These are phyloP conservation scores for Drosophila mettleri DNA, from an alignment of 2,888 invertebrate species.

Conservation along the genomic window DNA sequence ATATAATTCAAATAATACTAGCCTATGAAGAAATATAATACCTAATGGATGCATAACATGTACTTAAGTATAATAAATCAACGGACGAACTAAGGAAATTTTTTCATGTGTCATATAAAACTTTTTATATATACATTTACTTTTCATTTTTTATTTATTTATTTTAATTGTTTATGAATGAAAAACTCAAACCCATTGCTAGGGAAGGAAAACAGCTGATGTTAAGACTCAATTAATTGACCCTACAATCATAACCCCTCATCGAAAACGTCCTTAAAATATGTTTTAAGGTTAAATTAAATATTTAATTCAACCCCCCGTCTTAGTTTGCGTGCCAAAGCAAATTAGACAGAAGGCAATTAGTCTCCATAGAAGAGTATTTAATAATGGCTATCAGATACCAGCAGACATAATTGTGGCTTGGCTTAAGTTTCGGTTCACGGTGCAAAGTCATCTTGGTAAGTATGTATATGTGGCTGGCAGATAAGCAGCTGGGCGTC, in stretches of 20 bases:
- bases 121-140: too few relatives aligned
- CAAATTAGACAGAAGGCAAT: constrained; percentile 29
- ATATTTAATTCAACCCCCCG: constrained; percentile 4
- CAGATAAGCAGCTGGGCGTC: constrained; percentile 21
- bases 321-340: constrained; percentile 25
- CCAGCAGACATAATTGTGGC: constrained; percentile 23
- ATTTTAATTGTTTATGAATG: background rate
- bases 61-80: too few relatives aligned
- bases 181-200: too few relatives aligned
- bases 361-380: constrained; percentile 17
- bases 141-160: too few relatives aligned
- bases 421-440: constrained; percentile 4
- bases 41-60: too few relatives aligned
- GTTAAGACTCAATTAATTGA: background rate
- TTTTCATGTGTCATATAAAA: too few relatives aligned
- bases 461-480: constrained; percentile 1
- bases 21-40: too few relatives aligned
- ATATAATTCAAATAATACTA: too few relatives aligned
- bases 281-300: constrained; percentile 19
- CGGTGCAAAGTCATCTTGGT: constrained; percentile 1
- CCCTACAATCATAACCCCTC: background rate
- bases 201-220: background rate
- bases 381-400: constrained; percentile 42
- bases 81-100: too few relatives aligned
- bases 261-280: constrained; percentile 12